Evolutionary conservation across 1,140 invertebrate species (phyloP).

Genomic region (Chironomus tepperi): DNA sequence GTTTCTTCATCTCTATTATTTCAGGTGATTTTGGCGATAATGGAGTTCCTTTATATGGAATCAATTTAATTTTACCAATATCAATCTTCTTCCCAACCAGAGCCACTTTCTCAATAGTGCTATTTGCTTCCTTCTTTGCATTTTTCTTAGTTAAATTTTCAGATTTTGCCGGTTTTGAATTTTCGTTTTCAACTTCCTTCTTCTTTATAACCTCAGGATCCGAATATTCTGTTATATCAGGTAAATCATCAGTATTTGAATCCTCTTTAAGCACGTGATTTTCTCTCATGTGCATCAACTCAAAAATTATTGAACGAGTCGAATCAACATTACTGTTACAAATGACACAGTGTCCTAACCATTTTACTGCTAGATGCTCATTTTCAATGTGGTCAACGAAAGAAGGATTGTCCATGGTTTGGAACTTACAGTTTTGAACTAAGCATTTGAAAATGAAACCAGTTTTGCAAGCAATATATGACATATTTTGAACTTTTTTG

Average conservation of each 20-base stretch:
- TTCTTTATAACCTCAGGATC: not conserved
- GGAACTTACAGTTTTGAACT: not conserved
- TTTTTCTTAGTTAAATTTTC: not conserved
- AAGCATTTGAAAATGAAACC: not conserved
- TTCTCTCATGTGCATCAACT: not conserved
- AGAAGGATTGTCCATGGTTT: not conserved
- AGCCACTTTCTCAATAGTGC: too few species aligned
- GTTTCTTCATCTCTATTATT: too few species aligned
- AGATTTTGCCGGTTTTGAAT: not conserved
- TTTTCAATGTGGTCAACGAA: not conserved
- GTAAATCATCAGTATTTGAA: not conserved
- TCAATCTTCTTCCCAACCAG: too few species aligned
- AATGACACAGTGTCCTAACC: not conserved
- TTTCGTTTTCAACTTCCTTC: not conserved
- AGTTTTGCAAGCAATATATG: not conserved
- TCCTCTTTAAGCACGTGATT: not conserved
- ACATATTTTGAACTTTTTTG: not conserved
- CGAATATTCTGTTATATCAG: too few species aligned
- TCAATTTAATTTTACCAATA: too few species aligned
- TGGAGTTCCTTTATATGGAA: too few species aligned
- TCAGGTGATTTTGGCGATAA: too few species aligned
- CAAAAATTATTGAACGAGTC: not conserved
- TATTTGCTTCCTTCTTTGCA: not conserved
- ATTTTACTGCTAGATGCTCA: not conserved
- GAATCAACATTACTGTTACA: not conserved